Base-by-base conservation (phyloP, 2,113 vertebrate genomes). In the Numenius arquata region DNA sequence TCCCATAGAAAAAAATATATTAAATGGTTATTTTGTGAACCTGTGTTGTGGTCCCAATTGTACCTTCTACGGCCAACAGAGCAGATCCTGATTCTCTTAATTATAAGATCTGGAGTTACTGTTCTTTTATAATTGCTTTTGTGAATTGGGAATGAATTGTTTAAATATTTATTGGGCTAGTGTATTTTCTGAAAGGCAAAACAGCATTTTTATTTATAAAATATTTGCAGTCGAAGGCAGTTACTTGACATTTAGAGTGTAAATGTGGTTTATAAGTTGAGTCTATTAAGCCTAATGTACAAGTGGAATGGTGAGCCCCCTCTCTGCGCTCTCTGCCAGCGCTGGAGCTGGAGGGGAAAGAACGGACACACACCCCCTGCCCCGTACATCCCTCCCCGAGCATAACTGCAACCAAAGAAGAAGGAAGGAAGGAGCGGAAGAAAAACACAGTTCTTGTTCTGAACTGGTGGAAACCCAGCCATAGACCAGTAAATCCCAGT, bases 41-140 rank as follows among this genome's bases (percentile, higher is more conserved):
- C 67, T n/a, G 26, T 61, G 32, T 23, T 85, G 32, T 77, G 65
- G 78, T 74, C 45, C 22, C 8, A 1, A 72, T 12, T 62, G 88
- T 62, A 63, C 52, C 85, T 97, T 92, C 76, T 32, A 2, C 20
- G 32, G 78, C 52, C 50, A 38, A 62, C 9, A 36, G 82, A 92
- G 59, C 23, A 84, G 62, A 26, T 89, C 59, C 25, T 1, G 8
- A 85, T 48, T 76, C 56, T 78, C 63, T 65, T 68, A 96, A 95
- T 93, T 88, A 52, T 26, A 90, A 95, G 90, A 85, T 73, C 71
- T 79, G 65, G 85, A 96, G 61, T 29, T 20, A 65, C 27, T 85
- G 55, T 25, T 84, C 41, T 91, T 95, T 96, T 89, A 25, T 68
- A 96, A 97, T 94, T 95, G 90, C 82, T 96, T 94, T 77, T 93